Base-by-base conservation (phyloP, 1,140 invertebrate genomes). In the Drosophila insularis region DNA sequence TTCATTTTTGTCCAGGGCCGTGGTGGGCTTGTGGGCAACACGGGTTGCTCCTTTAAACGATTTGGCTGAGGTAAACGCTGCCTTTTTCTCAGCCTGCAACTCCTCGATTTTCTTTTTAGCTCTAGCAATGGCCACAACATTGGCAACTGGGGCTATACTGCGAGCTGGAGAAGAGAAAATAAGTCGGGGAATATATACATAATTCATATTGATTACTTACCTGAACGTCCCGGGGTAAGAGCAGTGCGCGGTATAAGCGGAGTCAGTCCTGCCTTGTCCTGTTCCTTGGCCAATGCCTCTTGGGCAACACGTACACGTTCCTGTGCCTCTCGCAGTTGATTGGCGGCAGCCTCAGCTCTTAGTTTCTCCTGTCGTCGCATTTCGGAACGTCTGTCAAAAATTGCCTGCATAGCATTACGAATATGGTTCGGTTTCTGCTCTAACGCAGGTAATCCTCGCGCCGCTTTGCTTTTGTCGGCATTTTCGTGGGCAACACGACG, bases 31-130 rank as follows among this genome's bases (percentile, higher is more conserved):
- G 81, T 97, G 96, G 14, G 96, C 96, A 23, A 96, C 92, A 64
- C 96, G 93, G 32, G 93, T 92, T 39, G 92, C 90, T 13, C 94
- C 94, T 92, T 96, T 97, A 3, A 94, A 92, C 1, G 95, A 96
- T 91, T 96, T 95, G 3, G 94, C 93, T 10, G 93, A 84, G 2
- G 95, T 96, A 71, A 93, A 94, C 10, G 73, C 80, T 10, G 81
- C 80, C 40, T 85, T 89, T 50, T 93, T 93, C 1, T 89, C 60
- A 2, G 92, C 91, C 35, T 82, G 90, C 27, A 93, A 74, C 66
- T 93, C 92, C 17, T 92, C 89, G 19, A 94, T 92, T 68, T 93
- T 93, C 46, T 93, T 93, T 76, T 95, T 95, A 1, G 94, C 93
- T 31, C 93, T 81, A 3, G 94, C 93, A 8, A 95, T 91, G 0